Conservation (phyloP, 1,140 invertebrate species). For the Brachionus asplanchnoidis region DNA sequence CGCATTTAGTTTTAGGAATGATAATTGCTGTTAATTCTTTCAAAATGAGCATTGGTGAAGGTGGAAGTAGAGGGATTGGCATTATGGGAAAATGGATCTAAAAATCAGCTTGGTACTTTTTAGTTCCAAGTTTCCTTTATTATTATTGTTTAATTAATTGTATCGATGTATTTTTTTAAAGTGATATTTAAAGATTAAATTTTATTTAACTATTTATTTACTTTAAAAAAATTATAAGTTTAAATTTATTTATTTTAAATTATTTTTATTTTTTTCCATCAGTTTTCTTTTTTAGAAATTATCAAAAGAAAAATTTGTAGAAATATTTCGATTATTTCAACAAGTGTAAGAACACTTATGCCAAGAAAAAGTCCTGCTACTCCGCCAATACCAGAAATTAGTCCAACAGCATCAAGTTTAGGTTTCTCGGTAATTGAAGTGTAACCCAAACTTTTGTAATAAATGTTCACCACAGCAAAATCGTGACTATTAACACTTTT, state of each 20-base stretch:
- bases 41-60: neutral
- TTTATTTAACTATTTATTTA: neutral
- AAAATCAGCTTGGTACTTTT: neutral
- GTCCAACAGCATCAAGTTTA: neutral
- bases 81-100: neutral
- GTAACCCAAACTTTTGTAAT: neutral
- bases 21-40: neutral
- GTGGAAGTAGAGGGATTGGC: neutral
- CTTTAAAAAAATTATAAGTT: neutral
- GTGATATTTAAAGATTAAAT: neutral
- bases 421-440: neutral
- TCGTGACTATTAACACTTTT: neutral
- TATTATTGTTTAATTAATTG: too few relatives aligned
- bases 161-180: too few relatives aligned
- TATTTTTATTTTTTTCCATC: neutral
- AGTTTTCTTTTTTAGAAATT: neutral
- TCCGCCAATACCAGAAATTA: neutral
- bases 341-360: neutral
- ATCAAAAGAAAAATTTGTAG: neutral
- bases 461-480: neutral
- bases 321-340: conserved; percentile 1
- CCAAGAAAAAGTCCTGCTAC: conserved; percentile 2
- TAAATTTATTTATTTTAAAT: too few relatives aligned
- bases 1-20: neutral
- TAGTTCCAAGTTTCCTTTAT: neutral